Evolutionary conservation across 2,797 vertebrate species (phyloP), one percentile per base, ranked within the genome.

Genomic region (Pipistrellus pipistrellus): DNA sequence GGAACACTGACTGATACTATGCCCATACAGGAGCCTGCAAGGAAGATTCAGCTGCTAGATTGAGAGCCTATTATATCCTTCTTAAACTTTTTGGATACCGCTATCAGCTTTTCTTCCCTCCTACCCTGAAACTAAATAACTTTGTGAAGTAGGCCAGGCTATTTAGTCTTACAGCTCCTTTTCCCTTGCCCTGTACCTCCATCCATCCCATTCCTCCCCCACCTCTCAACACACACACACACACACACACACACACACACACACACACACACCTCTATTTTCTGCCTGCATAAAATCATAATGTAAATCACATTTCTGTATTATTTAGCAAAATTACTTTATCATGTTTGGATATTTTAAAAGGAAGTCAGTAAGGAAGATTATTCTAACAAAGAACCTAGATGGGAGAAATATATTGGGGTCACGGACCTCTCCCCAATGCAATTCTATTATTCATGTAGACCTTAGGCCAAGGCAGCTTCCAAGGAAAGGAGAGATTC

Each of bases 201-300:
- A 73, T 44, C 32, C 8, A 53, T 27, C 6, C n/a, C 93, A 21
- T 51, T 76, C n/a, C 15, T 20, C 14, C 41, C 53, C 48, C 14
- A 76, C 73, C 30, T 51, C 46, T 76, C 9, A 48, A 75, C 72
- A 75, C 27, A 73, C 71, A 73, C 71, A 66, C 35, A 27, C 48
- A 66, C 35, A 38, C 48, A 44, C 71, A 66, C 35, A 27, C 48
- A 66, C 35, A 38, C 48, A 44, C 48, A 55, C 21, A 78, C 44
- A 44, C 44, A 44, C 44, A 44, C 10, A 78, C 51, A n/a, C 38
- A 75, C 25, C 46, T 78, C 44, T 68, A 69, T 64, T 62, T 92
- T 64, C 91, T 88, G 23, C 44, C 30, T 92, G 14, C 38, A 90
- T 84, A 90, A 92, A 94, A 69, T 68, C 59, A 92, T 21, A 88